Evolutionary conservation across 2,113 vertebrate species (phyloP).

Genomic region (Spizaetus ornatus): DNA sequence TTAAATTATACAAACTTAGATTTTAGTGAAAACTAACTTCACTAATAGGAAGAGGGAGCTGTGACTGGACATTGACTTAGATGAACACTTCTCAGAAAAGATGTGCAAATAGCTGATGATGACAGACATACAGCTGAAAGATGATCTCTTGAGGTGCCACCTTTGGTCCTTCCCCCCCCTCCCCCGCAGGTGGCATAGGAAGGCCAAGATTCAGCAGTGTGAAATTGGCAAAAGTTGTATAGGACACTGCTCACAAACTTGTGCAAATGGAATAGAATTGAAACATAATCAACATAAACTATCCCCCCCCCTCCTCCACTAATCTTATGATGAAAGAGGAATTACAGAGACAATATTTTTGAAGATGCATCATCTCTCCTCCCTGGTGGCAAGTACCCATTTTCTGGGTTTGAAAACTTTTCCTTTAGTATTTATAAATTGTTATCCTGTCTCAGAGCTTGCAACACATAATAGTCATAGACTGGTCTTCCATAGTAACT

Average conservation of each 20-base stretch:
- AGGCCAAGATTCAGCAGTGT: neutral
- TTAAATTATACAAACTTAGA: neutral
- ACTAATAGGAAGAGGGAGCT: neutral
- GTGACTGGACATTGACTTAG: neutral
- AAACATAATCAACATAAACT: neutral
- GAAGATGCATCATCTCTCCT: neutral
- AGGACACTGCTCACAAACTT: neutral
- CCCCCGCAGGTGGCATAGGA: neutral
- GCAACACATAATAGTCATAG: neutral
- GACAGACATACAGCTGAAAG: neutral
- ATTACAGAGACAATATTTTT: neutral
- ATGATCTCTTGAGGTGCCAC: neutral
- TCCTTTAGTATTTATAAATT: neutral
- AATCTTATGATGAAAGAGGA: neutral
- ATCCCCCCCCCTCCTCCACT: accelerated
- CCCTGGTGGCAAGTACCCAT: neutral
- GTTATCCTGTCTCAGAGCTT: neutral
- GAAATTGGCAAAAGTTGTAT: neutral
- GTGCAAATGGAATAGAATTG: neutral
- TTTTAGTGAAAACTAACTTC: neutral
- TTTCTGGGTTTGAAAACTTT: neutral
- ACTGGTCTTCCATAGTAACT: neutral
- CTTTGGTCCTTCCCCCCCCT: neutral
- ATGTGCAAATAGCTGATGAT: neutral
- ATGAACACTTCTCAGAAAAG: neutral